Conservation (phyloP, 2,113 vertebrate species). For the Bettongia penicillata region DNA sequence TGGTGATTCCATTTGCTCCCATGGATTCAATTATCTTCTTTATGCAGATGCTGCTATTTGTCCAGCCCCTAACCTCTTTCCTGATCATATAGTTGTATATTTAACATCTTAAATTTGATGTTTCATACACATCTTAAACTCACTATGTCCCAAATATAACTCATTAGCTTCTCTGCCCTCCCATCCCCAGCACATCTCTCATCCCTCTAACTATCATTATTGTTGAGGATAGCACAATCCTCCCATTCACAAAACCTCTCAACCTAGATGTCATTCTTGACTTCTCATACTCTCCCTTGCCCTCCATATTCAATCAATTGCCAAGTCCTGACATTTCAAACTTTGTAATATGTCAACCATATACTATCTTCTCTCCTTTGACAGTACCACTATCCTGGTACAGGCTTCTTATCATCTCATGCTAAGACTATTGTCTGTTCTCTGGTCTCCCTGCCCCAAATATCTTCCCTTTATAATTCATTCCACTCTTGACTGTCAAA, state of each 20-base stretch:
- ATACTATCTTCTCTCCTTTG: too few species aligned
- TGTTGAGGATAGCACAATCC: too few species aligned
- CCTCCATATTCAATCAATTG: not conserved
- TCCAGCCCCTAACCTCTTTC: not conserved
- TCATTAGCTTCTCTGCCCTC: too few species aligned
- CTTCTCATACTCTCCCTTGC: too few species aligned
- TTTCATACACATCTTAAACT: not conserved
- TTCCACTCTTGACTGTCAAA: not conserved
- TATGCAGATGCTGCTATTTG: not conserved
- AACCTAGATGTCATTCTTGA: too few species aligned
- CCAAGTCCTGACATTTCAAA: not conserved
- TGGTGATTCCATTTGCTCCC: not conserved
- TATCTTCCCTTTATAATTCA: not conserved
- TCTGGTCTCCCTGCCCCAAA: not conserved
- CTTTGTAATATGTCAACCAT: too few species aligned
- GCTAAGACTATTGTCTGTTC: not conserved
- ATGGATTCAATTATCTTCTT: not conserved
- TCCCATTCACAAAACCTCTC: too few species aligned
- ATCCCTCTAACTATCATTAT: too few species aligned
- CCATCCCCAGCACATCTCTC: too few species aligned
- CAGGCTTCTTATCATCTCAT: too few species aligned
- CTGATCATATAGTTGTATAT: not conserved
- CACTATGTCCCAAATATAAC: not conserved
- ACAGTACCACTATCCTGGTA: too few species aligned
- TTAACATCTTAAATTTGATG: not conserved